Base-by-base conservation (phyloP, 2,888 invertebrate genomes). In the Mythimna vitellina region DNA sequence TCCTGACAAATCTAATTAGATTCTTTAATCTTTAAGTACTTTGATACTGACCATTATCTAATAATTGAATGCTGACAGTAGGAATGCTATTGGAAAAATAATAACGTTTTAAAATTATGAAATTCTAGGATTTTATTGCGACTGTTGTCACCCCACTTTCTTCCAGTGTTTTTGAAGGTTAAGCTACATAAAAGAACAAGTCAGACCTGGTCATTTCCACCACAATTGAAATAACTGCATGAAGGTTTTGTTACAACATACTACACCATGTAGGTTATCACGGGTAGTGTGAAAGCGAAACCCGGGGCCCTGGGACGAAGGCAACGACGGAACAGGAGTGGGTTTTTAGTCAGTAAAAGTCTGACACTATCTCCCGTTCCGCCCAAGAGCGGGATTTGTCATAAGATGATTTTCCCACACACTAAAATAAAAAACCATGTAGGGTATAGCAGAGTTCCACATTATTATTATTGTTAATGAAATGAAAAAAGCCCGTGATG, bases 1-100 rank as follows among this genome's bases (percentile, higher is more conserved):
- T 35, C 22, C 42, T 32, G 25, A 35, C 32, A 32, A 58, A 53
- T 35, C 22, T 67, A 22, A 66, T 58, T 51, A 35, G 42, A 57
- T 74, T 58, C 25, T 12, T 42, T 7, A 51, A 66, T 66, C 51
- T 53, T 38, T 66, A 42, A 74, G 58, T 58, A 51, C 42, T 20
- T 35, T 32, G 57, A 65, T 65, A 51, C 51, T 42, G 14, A 32
- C 22, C 7, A n/a, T 65, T 25, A 42, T 17, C 1, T 38, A n/a
- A 29, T 29, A 9, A 70, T 60, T 38, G 29, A 7, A 10, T 56
- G n/a, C 35, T 20, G 35, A 3, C n/a, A 1, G 5, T 51, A 14
- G 17, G 29, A 56, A 29, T 32, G 29, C 8, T 9, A 57, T 17
- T 9, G 32, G 20, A 22, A 22, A 4, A 53, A 53, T 46, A 17